Conservation (phyloP, 2,888 invertebrate genomes). For the Callosobruchus maculatus region DNA sequence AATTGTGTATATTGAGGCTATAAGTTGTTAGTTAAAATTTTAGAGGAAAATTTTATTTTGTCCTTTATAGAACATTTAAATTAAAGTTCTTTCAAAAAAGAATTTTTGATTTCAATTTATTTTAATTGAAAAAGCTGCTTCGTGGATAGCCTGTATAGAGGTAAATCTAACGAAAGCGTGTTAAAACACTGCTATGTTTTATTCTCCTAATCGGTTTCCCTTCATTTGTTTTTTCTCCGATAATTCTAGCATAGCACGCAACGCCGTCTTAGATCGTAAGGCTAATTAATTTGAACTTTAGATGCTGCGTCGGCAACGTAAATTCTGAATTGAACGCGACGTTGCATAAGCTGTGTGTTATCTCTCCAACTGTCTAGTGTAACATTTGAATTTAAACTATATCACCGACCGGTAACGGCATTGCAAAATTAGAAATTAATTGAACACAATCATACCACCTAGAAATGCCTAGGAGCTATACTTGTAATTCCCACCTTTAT, state of each 20-base stretch:
- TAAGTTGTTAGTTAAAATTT: no score
- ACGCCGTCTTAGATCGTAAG: background rate
- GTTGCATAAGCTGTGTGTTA: background rate
- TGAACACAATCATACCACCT: background rate
- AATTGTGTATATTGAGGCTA: no score
- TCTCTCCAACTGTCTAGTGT: background rate
- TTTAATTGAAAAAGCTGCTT: no score
- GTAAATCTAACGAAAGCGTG: no score
- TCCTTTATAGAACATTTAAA: no score
- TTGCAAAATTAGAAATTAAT: background rate
- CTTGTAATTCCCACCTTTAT: background rate
- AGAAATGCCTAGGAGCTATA: background rate
- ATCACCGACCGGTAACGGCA: background rate
- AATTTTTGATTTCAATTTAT: no score
- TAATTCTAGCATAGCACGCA: background rate
- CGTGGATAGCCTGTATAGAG: no score
- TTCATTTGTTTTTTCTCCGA: background rate
- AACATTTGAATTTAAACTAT: background rate
- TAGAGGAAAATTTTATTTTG: no score
- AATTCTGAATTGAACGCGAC: background rate
- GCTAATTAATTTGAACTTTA: background rate
- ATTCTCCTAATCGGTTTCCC: no score
- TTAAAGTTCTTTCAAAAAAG: no score
- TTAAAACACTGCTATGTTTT: no score
- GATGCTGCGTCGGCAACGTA: background rate